Percentiles rank a stretch among this genome's conserved stretches.
phyloP scores from a whole-genome alignment of 2,888 invertebrate genomes.

The Elmis aenea region DNA sequence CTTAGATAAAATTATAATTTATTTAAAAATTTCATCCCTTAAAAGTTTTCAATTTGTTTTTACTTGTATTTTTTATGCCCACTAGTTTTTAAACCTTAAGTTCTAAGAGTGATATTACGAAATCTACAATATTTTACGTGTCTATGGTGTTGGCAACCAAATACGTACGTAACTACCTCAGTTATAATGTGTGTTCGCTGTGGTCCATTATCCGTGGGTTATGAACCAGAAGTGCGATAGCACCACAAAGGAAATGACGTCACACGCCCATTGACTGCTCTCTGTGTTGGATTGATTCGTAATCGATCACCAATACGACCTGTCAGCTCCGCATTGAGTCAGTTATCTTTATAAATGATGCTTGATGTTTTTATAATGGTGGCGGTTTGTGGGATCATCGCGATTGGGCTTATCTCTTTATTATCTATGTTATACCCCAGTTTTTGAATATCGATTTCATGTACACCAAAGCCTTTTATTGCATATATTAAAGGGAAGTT shows the following conservation, averaged over 20 bases:
- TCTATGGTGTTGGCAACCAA: conserved; percentile 15
- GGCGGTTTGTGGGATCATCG: conserved; percentile 30
- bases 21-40: too few relatives aligned
- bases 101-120: too few relatives aligned
- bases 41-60: too few relatives aligned
- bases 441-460: too few relatives aligned
- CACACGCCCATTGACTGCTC: conserved; percentile 47
- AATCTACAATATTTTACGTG: conserved; percentile 13
- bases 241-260: conserved; percentile 50
- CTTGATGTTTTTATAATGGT: conserved; percentile 45
- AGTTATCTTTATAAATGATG: conserved; percentile 49
- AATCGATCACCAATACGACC: conserved; percentile 45
- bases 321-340: conserved; percentile 40
- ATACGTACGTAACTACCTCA: conserved; percentile 20
- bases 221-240: conserved; percentile 50
- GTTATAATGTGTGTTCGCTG: conserved; percentile 28
- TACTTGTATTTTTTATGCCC: too few relatives aligned
- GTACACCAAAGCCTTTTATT: too few relatives aligned
- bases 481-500: too few relatives aligned
- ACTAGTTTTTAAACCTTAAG: too few relatives aligned
- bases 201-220: conserved; percentile 45
- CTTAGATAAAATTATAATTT: too few relatives aligned
- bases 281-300: conserved; percentile 46
- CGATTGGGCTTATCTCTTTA: conserved; percentile 30
- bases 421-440: conserved; percentile 19